A percentile compares a stretch with the other conserved stretches of the same genome.
Conservation (phyloP, 2,888 invertebrate genomes). For the Oeneis ivallda region DNA sequence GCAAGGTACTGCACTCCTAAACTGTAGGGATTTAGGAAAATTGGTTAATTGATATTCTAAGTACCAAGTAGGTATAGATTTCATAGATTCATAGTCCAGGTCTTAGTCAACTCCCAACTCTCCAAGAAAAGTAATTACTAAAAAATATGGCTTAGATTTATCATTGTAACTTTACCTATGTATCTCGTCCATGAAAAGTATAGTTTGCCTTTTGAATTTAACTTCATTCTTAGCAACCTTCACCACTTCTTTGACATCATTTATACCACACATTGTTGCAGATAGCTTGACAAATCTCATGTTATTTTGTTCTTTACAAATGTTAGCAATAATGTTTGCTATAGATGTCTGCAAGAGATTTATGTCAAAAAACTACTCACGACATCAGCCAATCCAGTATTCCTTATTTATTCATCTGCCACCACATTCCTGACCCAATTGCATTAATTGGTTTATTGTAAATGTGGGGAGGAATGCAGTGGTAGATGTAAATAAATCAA, state of each 20-base stretch:
- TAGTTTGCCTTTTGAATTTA: constrained; percentile 85
- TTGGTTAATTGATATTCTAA: no score
- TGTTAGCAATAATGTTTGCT: constrained; percentile 86
- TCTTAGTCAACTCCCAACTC: no score
- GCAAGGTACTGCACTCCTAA: no score
- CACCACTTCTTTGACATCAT: constrained; percentile 88
- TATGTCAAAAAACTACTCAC: background rate
- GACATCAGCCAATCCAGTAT: no score
- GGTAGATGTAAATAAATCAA: no score
- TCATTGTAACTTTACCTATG: constrained; percentile 75
- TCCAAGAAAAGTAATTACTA: background rate
- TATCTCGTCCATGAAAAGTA: constrained; percentile 93
- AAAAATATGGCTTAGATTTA: background rate
- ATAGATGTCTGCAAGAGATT: constrained; percentile 85
- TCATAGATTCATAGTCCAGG: no score
- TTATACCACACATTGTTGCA: constrained; percentile 88
- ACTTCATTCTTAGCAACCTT: constrained; percentile 87
- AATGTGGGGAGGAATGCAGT: no score
- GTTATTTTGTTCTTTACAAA: constrained; percentile 82
- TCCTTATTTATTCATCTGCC: no score
- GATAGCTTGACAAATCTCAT: constrained; percentile 87
- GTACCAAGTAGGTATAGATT: no score
- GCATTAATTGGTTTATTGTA: no score
- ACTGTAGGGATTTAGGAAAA: no score
- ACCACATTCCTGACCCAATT: no score